Evolutionary conservation across 2,888 invertebrate species (phyloP).

Genomic region (Trichopoda pennipes): DNA sequence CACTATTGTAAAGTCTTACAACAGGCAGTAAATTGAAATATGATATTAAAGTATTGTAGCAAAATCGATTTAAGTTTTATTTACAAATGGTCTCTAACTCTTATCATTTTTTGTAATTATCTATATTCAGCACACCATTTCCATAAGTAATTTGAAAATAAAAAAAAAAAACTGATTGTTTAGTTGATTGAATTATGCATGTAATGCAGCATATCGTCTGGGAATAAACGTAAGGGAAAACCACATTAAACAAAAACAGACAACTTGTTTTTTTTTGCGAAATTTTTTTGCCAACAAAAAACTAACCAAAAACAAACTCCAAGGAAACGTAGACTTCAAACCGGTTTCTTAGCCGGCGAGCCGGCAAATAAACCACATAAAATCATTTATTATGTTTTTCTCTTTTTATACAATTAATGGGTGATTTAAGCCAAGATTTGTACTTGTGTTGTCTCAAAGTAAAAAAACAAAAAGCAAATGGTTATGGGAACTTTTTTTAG

Average conservation of each 20-base stretch:
- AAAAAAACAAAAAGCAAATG: too few relatives aligned
- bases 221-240: constrained; percentile 1
- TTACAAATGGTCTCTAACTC: too few relatives aligned
- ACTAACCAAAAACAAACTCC: not conserved
- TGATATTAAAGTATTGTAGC: too few relatives aligned
- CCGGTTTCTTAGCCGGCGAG: constrained; percentile 66
- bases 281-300: not conserved
- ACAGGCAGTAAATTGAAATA: too few relatives aligned
- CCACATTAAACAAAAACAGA: constrained; percentile 13
- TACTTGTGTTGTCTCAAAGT: not conserved
- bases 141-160: not conserved
- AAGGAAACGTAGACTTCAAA: constrained; percentile 18
- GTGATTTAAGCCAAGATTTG: constrained; percentile 21
- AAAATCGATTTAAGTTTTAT: too few relatives aligned
- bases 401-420: not conserved
- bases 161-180: not conserved
- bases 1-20: too few relatives aligned
- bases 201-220: constrained; percentile 8
- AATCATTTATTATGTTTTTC: not conserved
- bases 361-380: constrained; percentile 13
- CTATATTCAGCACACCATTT: not conserved
- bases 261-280: constrained; percentile 11
- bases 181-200: constrained; percentile 8
- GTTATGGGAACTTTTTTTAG: not conserved
- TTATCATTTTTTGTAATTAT: too few relatives aligned